Percentiles rank a stretch among this genome's conserved stretches.
Conservation (phyloP, 2,113 vertebrate species). For the Parotia lawesii region DNA sequence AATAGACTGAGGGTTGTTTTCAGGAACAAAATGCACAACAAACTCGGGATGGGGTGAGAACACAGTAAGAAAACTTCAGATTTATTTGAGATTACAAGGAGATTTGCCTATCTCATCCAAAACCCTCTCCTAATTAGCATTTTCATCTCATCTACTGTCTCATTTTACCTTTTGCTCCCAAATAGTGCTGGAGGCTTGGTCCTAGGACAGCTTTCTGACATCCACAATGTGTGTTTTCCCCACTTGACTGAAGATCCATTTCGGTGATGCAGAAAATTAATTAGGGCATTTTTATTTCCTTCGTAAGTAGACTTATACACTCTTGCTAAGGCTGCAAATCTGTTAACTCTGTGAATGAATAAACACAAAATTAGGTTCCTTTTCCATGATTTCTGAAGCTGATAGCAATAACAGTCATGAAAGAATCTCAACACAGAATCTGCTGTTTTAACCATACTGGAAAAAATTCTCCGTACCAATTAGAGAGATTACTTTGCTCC, state of each 20-base stretch:
- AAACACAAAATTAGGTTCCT: background rate
- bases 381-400: background rate
- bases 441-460: background rate
- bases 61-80: background rate
- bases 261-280: conserved; percentile 61
- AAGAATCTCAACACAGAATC: background rate
- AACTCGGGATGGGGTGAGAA: background rate
- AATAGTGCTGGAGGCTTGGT: background rate
- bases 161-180: conserved; percentile 35
- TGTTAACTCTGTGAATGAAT: background rate
- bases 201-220: background rate
- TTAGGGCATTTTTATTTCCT: conserved; percentile 38
- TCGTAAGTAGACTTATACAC: background rate
- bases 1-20: background rate
- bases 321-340: background rate
- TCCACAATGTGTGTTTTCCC: background rate
- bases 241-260: background rate
- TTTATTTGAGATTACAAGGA: background rate
- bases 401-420: background rate
- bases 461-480: background rate
- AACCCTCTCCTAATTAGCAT: background rate
- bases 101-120: background rate
- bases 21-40: background rate
- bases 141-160: background rate
- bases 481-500: conserved; percentile 42